Conservation (phyloP, 2,888 invertebrate species). For the Theodoxus fluviatilis region DNA sequence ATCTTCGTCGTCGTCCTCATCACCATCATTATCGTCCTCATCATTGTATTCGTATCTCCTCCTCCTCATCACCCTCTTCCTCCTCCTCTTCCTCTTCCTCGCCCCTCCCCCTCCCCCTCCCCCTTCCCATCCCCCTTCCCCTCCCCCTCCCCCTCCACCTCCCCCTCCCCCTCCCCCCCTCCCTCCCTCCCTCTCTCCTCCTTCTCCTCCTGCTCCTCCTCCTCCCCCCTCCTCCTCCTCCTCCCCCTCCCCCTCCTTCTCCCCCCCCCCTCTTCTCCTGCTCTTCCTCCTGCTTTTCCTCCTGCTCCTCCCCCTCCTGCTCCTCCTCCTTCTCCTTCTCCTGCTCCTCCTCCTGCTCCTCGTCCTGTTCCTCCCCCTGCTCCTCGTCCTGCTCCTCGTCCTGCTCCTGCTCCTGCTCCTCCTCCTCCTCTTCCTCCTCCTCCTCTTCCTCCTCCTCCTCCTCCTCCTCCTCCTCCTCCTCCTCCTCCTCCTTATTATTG, state of each 20-base stretch:
- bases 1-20: too few species aligned
- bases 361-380: not conserved
- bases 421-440: conserved; percentile 15
- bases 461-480: not conserved
- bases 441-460: conserved; percentile 2
- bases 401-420: conserved; percentile 4
- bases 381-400: not conserved
- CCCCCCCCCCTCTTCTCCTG: not conserved
- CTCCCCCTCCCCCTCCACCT: too few species aligned
- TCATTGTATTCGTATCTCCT: too few species aligned
- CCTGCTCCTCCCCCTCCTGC: not conserved
- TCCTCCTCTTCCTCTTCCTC: too few species aligned
- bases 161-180: not conserved
- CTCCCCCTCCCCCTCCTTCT: not conserved
- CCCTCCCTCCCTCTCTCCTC: conserved; percentile 13
- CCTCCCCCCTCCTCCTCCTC: not conserved
- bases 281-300: not conserved
- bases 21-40: too few species aligned
- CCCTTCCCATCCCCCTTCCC: too few species aligned
- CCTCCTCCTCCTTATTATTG: not conserved
- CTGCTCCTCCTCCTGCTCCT: not conserved
- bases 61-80: too few species aligned
- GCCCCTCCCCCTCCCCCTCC: too few species aligned
- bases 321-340: not conserved
- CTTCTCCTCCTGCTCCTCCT: not conserved